Conservation (phyloP, 2,888 invertebrate genomes). For the Eristalinus sepulchralis region DNA sequence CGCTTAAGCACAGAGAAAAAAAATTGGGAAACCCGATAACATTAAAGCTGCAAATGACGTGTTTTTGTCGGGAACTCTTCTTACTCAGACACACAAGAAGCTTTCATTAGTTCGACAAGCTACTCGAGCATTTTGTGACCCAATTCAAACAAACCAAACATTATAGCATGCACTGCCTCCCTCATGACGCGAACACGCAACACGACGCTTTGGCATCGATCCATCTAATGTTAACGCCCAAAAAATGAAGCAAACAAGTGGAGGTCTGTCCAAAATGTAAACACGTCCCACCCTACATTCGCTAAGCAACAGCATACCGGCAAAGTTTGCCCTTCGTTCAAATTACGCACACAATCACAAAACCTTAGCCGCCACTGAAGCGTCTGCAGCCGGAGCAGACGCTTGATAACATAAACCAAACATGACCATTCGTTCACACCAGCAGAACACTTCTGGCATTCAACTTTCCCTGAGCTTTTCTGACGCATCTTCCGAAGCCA, state of each 20-base stretch:
- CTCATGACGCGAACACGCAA: not conserved
- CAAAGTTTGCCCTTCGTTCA: conserved; percentile 7
- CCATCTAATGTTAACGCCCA: not conserved
- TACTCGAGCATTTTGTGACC: not conserved
- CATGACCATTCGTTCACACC: not conserved
- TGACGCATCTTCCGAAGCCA: conserved; percentile 28
- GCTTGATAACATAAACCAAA: not conserved
- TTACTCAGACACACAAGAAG: not conserved
- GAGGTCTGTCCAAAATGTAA: conserved; percentile 42
- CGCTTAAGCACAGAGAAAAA: not conserved
- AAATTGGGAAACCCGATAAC: not conserved
- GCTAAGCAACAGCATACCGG: conserved; percentile 27
- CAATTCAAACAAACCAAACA: not conserved
- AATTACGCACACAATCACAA: not conserved
- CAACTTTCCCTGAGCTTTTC: conserved; percentile 31
- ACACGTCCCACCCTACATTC: conserved; percentile 14
- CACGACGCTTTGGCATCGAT: not conserved
- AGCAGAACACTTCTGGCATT: not conserved
- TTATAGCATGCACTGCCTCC: not conserved
- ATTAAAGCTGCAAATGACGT: not conserved
- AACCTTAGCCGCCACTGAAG: not conserved
- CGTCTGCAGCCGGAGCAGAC: not conserved
- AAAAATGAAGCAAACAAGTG: conserved; percentile 37
- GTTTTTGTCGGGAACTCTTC: not conserved
- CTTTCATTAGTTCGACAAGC: not conserved